phyloP scores from a whole-genome alignment of 2,113 vertebrate genomes.

The Lepus europaeus region DNA sequence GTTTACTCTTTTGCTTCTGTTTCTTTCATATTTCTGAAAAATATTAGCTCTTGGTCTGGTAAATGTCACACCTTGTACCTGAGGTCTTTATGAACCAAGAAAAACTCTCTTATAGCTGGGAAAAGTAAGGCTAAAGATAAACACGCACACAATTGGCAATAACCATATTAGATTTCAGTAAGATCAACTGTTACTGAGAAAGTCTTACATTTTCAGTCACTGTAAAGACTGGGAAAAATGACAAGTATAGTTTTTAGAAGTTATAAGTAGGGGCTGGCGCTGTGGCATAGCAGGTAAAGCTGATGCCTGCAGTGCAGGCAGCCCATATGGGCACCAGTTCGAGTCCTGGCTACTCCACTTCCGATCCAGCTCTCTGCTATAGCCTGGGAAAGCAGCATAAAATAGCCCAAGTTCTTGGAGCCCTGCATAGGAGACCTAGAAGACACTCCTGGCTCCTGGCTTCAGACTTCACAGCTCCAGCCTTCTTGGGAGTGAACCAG shows the following conservation, averaged over 20 bases:
- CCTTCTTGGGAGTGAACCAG: no score
- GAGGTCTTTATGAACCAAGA: background rate
- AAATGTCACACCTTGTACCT: background rate
- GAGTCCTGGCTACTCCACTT: no score
- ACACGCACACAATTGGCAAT: background rate
- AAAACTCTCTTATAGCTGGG: background rate
- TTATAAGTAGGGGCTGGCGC: no score
- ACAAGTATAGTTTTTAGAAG: conserved; percentile 41
- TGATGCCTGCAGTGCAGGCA: no score
- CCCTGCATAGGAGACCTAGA: no score
- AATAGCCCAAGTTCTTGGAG: no score
- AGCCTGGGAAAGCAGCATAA: no score
- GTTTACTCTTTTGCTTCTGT: background rate
- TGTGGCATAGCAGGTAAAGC: no score
- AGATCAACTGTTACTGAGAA: background rate
- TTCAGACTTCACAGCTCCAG: no score
- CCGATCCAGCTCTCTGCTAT: no score
- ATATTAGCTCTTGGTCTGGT: background rate
- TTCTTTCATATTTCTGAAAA: conserved; percentile 46
- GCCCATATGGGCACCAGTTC: no score
- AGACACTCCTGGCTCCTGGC: no score
- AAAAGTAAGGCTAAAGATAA: conserved; percentile 10
- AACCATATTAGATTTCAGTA: background rate
- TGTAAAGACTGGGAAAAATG: conserved; percentile 39
- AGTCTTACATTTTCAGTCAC: conserved; percentile 33